Conservation (phyloP, 2,797 vertebrate species). For the Erethizon dorsatum region DNA sequence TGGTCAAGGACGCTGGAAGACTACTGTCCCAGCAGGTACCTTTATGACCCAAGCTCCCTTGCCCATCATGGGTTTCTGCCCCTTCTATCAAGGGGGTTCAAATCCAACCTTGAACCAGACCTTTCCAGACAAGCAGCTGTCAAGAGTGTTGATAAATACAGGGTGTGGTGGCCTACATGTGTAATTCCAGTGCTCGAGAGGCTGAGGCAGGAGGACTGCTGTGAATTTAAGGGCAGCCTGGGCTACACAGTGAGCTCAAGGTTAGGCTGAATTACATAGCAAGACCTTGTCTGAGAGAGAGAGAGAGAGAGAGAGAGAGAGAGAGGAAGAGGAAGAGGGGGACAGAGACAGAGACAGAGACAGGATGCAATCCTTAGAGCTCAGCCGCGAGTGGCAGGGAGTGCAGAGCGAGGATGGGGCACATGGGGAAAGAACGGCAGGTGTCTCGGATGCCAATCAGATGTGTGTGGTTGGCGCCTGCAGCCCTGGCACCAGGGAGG, state of each 20-base stretch:
- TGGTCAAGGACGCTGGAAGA: not conserved
- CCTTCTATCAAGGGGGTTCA: not conserved
- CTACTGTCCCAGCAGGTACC: accelerated
- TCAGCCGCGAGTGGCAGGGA: not conserved
- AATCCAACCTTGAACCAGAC: not conserved
- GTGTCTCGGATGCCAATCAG: accelerated
- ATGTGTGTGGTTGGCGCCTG: accelerated
- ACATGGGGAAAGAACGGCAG: not conserved
- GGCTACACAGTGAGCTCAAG: not conserved
- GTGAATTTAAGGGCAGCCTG: not conserved
- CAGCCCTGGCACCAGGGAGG: accelerated
- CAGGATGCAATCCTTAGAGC: not conserved
- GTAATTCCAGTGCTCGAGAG: not conserved
- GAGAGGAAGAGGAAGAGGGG: accelerated
- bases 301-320: no score
- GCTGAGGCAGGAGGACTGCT: not conserved
- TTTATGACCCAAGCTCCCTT: not conserved
- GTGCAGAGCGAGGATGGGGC: accelerated
- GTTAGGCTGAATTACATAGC: not conserved
- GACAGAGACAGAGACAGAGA: not conserved
- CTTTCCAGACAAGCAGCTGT: not conserved
- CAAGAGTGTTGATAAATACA: not conserved
- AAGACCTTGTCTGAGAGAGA: not conserved
- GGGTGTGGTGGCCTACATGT: not conserved
- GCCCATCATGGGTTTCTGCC: not conserved